Evolutionary conservation across 2,888 invertebrate species (phyloP).

Genomic region (Parochlus steinenii): DNA sequence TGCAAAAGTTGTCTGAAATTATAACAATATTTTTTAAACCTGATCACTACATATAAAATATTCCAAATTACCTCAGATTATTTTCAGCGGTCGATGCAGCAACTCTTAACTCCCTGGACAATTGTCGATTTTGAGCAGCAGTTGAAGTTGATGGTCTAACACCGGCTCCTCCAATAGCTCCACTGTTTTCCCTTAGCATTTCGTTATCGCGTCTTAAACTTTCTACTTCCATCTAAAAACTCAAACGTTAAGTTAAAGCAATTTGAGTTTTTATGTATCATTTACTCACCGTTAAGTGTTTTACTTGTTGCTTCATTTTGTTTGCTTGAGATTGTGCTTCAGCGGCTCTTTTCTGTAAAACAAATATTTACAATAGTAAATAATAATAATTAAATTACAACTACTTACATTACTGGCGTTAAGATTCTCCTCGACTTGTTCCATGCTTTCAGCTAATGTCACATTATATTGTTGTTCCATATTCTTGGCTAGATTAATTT

Average conservation of each 20-base stretch:
- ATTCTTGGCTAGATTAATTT: slow-evolving; percentile 34
- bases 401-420: slow-evolving; percentile 37
- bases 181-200: slow-evolving; percentile 31
- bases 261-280: slow-evolving; percentile 4
- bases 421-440: slow-evolving; percentile 39
- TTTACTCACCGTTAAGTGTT: slow-evolving; percentile 43
- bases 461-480: slow-evolving; percentile 37
- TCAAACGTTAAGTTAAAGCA: slow-evolving; percentile 13
- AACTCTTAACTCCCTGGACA: slow-evolving; percentile 41
- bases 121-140: slow-evolving; percentile 31
- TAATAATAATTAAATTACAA: slow-evolving; percentile 10
- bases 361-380: slow-evolving; percentile 13
- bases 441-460: slow-evolving; percentile 37
- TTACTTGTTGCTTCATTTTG: slow-evolving; percentile 51
- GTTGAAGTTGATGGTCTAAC: slow-evolving; percentile 18
- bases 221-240: slow-evolving; percentile 33
- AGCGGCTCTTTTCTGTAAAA: slow-evolving; percentile 39
- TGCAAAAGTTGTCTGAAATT: slow-evolving; percentile 41
- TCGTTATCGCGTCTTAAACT: slow-evolving; percentile 35
- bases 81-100: slow-evolving; percentile 48
- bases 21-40: slow-evolving; percentile 4
- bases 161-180: slow-evolving; percentile 30
- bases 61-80: slow-evolving; percentile 37
- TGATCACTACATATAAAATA: not conserved
- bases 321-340: slow-evolving; percentile 44